Base-by-base conservation (phyloP, 2,113 vertebrate species). In the Aphelocoma coerulescens region DNA sequence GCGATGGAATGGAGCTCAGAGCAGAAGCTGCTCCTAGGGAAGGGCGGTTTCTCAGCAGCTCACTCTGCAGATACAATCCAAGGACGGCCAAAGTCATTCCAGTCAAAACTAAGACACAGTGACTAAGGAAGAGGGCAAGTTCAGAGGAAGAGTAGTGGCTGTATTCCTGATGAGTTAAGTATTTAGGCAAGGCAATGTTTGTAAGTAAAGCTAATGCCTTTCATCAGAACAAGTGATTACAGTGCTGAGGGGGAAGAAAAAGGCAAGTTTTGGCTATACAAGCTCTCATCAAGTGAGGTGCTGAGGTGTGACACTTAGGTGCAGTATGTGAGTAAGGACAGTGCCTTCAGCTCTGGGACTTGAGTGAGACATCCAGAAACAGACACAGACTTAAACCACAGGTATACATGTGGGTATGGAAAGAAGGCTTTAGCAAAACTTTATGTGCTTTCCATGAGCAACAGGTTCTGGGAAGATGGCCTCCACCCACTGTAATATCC, bases 71-170 rank as follows among this genome's bases (percentile, higher is more conserved):
- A 73, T 26, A 59, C 27, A 63, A 21, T 13, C 68, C 91, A 92
- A 95, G 86, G 89, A 74, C 76, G 4, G 39, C 10, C 83, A 95
- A 95, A 89, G 95, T 84, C 89, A 93, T 74, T 78, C 63, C 61
- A 89, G 61, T 20, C 83, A 71, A 81, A 93, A 71, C 24, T 81
- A 43, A 55, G 35, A 44, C 57, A 74, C 0, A 0, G 30, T 32
- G 48, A 43, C 63, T 63, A 67, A 68, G 23, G 71, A 82, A 73
- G 27, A 67, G 35, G 33, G n/a, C 44, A 86, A 76, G 14, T 11
- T 82, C 69, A 88, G 85, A 90, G 61, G 62, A 35, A 0, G 0
- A 79, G 57, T 10, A 63, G 21, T 24, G n/a, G 28, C n/a, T 14
- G 1, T 16, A 58, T n/a, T 85, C 43, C 44, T 4, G 1, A 27